Conservation (phyloP, 2,797 vertebrate genomes). For the Sebastes melanostomus region DNA sequence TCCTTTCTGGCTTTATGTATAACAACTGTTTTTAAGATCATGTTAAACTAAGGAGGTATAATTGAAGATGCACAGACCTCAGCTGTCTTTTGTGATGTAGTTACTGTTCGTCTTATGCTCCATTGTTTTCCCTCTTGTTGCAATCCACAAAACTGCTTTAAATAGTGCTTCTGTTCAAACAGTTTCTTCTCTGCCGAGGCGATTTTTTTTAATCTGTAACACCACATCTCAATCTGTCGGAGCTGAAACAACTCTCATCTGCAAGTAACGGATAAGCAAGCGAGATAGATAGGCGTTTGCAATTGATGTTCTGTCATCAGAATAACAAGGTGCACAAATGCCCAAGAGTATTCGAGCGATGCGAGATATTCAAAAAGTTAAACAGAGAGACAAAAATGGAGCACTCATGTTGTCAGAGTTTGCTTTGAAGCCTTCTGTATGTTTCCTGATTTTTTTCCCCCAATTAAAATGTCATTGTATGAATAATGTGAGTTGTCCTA, state of each 20-base stretch:
- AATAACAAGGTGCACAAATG: constrained; percentile 62
- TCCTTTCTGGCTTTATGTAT: not conserved
- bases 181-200: constrained; percentile 44
- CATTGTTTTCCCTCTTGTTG: constrained; percentile 54
- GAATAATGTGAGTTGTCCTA: constrained; percentile 49
- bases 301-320: constrained; percentile 71
- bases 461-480: constrained; percentile 68
- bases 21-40: constrained; percentile 6
- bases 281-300: constrained; percentile 54
- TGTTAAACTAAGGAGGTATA: constrained; percentile 37
- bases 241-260: constrained; percentile 57
- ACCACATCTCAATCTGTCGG: constrained; percentile 54
- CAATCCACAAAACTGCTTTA: constrained; percentile 47
- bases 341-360: constrained; percentile 55
- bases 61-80: constrained; percentile 50
- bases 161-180: constrained; percentile 62
- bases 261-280: constrained; percentile 60
- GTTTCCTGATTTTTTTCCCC: constrained; percentile 38
- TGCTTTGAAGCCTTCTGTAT: constrained; percentile 54
- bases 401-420: constrained; percentile 38
- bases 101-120: constrained; percentile 43
- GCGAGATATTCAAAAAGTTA: constrained; percentile 43
- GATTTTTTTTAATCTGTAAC: constrained; percentile 57
- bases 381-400: constrained; percentile 44
- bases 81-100: constrained; percentile 41